A percentile compares a stretch with the other conserved stretches of the same genome.
phyloP scores from a whole-genome alignment of 2,888 invertebrate species.

The Drosophila mulleri region DNA sequence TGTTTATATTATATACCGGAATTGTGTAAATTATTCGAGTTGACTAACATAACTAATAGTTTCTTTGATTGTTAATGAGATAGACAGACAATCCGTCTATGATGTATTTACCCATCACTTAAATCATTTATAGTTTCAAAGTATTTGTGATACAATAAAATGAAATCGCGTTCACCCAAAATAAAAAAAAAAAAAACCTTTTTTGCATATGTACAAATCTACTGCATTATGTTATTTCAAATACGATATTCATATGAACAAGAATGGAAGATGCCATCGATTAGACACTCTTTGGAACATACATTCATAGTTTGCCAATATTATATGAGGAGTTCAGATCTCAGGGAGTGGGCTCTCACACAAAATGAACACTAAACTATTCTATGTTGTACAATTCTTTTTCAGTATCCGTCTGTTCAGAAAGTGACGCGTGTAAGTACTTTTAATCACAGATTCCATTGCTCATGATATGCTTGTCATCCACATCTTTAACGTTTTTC shows the following conservation, averaged over 20 bases:
- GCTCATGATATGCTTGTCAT: constrained; percentile 46
- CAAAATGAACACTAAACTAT: constrained; percentile 17
- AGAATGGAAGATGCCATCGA: not conserved
- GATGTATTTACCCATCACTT: constrained; percentile 52
- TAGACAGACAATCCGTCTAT: constrained; percentile 36
- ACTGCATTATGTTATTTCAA: constrained; percentile 41
- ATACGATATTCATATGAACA: constrained; percentile 81
- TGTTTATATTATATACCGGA: constrained; percentile 43
- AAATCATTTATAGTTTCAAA: constrained; percentile 64
- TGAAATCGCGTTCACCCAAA: constrained; percentile 63
- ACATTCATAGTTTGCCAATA: not conserved
- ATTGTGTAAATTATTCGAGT: constrained; percentile 61
- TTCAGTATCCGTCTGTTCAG: constrained; percentile 77
- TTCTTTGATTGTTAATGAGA: constrained; percentile 58
- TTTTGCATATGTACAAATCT: constrained; percentile 26
- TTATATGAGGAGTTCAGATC: not conserved
- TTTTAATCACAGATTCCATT: constrained; percentile 1
- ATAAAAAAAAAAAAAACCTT: constrained; percentile 43
- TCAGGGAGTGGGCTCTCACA: not conserved
- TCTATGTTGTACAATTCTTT: constrained; percentile 53
- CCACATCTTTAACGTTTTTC: constrained; percentile 46
- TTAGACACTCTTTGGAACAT: not conserved
- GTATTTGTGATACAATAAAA: constrained; percentile 83
- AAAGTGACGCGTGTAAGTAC: constrained; percentile 80
- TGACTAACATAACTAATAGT: constrained; percentile 70